Evolutionary conservation across 2,113 vertebrate species (phyloP), one percentile per base, ranked within the genome.

Genomic region (Clupea harengus): DNA sequence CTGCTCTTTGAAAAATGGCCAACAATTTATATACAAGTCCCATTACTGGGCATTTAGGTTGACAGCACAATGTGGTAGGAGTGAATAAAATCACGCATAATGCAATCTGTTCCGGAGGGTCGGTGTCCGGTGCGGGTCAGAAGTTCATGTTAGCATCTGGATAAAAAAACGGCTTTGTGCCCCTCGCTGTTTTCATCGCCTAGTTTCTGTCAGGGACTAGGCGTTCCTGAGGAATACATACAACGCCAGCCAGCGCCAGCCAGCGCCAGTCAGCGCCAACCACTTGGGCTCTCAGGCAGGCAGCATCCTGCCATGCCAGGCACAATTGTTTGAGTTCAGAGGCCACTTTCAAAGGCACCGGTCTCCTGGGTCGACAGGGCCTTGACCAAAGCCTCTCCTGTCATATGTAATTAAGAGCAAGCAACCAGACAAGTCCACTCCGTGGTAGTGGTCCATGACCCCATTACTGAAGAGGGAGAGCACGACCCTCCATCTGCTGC

Each of bases 381-480:
- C 88, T 82, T 84, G 84, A 88, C 86, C 75, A 86, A 25, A 85
- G 46, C 75, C 82, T 85, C 81, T 84, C 64, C 81, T 86, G 87
- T 84, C 85, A 88, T 81, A 57, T 80, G 86, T 87, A 86, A 88
- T 88, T 89, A 90, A 89, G 86, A 81, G 46, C 85, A 86, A 86
- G 87, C 18, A n/a, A 17, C 82, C 87, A 22, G 87, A 91, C 87
- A 86, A 82, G 54, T 49, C 89, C 81, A 60, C 83, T 89, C 54
- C 47, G 46, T 72, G 84, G 82, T 45, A 84, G 6, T 49, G 28
- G 82, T 60, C 46, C 49, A 80, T 25, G 78, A 89, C 85, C 89
- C 86, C 84, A 87, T 87, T 88, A 86, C 85, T 84, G 54, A 86
- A 82, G 44, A 67, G 32, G 81, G n/a, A 52, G 78, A 85, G 82